Base-by-base conservation (phyloP, 2,888 invertebrate species). In the Trachelus troglodyta region DNA sequence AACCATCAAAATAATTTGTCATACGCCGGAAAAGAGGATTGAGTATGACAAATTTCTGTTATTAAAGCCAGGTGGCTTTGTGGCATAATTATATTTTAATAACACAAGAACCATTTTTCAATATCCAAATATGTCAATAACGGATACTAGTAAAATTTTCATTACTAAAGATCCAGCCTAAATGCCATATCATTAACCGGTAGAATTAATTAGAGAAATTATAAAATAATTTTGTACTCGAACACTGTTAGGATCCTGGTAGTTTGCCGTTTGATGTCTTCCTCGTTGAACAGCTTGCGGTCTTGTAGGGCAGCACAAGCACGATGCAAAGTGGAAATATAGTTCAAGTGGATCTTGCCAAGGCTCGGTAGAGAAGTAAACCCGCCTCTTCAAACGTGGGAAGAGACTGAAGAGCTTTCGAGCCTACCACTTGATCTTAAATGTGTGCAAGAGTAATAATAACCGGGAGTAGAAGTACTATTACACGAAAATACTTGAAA, bases 241-340 rank as follows among this genome's bases (percentile, higher is more conserved):
- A 40, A 40, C 40, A 56, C 56, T 23, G 9, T 56, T 23, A 56
- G 23, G 23, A 56, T 23, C 56, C 23, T 56, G 1, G 56, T 6
- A 23, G 56, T 56, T 56, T 56, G 23, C 23, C 23, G 56, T 56
- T 56, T 56, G 23, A 56, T 56, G 56, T 56, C 56, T 56, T 56
- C 56, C 56, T 56, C 56, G 23, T 56, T 56, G 56, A 56, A 56
- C 56, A 23, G 56, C 56, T 56, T 56, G 56, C 56, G 56, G 56
- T 56, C 56, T 56, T 6, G 23, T 56, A 56, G 56, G 56, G 56
- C 56, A 80, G 79, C 80, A 76, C 81, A 76, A 83, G 82, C 79
- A 80, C 83, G 81, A 83, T 81, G 81, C 81, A 83, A 85, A 83
- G 83, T 86, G 84, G 83, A 86, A 84, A 87, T 56, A 56, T 85